Evolutionary conservation across 2,113 vertebrate species (phyloP).

Genomic region (Epinephelus cyanopodus): DNA sequence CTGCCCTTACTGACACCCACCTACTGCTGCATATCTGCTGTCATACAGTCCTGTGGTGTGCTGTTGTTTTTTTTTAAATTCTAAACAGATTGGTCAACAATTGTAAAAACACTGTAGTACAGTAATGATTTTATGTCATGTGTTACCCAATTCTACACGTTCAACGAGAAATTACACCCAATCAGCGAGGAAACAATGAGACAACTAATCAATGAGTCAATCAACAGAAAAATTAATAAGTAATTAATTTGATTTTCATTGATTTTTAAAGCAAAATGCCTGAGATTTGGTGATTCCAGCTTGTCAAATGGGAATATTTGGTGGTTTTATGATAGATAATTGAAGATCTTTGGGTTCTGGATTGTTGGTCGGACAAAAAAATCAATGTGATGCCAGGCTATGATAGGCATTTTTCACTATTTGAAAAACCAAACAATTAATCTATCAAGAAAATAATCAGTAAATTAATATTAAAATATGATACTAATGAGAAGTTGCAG

Average conservation of each 20-base stretch:
- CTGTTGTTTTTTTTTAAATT: not conserved
- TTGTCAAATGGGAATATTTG: not conserved
- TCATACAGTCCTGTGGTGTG: not conserved
- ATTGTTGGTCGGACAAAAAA: not conserved
- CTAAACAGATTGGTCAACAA: not conserved
- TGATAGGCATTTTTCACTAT: not conserved
- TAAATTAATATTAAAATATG: not conserved
- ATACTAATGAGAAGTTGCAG: not conserved
- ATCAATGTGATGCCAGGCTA: not conserved
- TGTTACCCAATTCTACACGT: not conserved
- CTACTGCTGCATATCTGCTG: constrained; percentile 1
- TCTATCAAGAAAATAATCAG: not conserved
- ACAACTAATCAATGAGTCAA: not conserved
- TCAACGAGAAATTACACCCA: not conserved
- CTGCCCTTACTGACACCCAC: constrained; percentile 1
- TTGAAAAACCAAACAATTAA: not conserved
- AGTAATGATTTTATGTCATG: not conserved
- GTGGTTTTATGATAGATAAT: not conserved
- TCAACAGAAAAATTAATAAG: not conserved
- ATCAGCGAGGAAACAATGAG: not conserved
- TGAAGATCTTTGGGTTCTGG: not conserved
- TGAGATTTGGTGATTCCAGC: not conserved
- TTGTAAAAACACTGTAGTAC: not conserved
- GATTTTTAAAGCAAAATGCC: not conserved
- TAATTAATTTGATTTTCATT: too few relatives aligned